Evolutionary conservation across 2,797 vertebrate species (phyloP), one percentile per base, ranked within the genome.

Genomic region (Orestias chungarensis): DNA sequence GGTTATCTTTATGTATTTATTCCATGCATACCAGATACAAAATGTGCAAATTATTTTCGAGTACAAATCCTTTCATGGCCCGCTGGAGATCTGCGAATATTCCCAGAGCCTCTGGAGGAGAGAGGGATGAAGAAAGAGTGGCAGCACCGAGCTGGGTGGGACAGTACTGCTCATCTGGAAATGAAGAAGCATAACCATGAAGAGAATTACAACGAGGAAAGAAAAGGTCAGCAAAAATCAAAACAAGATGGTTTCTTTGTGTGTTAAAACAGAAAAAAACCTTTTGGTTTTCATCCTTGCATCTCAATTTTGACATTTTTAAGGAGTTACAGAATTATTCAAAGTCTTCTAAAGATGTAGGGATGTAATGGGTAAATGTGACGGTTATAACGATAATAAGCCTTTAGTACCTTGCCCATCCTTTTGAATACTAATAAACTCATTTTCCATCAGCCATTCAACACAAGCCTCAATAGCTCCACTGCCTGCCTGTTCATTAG

Each of bases 1-100:
- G 40, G 44, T 4, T 9, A 18, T 6, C 25, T 35, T 23, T 17
- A 17, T 3, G 62, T 57, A 7, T 49, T 62, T 17, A 18, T 0
- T 76, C 72, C 42, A 27, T 68, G 27, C n/a, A 33, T 91, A 95
- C 98, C 96, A 97, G 91, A 91, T 98, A 99, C n/a, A 99, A 94
- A 73, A 97, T 96, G 88, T 99, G 98, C 73, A 99, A 90, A 87
- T 99, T 97, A 61, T 96, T 99, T 92, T 99, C 98, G 82, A 99
- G 90, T 64, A 99, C 98, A 89, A 99, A 98, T 67, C 96, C 95
- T 84, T 99, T 99, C 97, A 99, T 99, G 68, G 98, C 97, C 87
- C 96, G 95, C 87, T 99, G 98, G 50, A 99, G 95, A 85, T 99
- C 98, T 79, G 97, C 96, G 94, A 99, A 99, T 91, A 99, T 96